Conservation (phyloP, 1,140 invertebrate species). For the Dufourea novaeangliae region DNA sequence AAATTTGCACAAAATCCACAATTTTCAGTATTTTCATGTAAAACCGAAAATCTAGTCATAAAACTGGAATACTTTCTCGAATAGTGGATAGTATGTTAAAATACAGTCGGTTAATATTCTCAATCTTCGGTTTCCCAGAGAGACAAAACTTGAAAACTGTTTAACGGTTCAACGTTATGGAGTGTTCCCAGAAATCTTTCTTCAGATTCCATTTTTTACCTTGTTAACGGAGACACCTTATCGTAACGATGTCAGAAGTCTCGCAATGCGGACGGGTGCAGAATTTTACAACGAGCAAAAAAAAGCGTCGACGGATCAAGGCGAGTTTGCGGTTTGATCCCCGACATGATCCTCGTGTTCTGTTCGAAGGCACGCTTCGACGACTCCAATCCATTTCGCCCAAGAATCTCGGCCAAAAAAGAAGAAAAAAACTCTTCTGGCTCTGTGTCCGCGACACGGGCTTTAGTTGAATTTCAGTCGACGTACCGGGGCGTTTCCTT, state of each 20-base stretch:
- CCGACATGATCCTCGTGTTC: slow-evolving; percentile 66
- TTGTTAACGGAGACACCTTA: slow-evolving; percentile 14
- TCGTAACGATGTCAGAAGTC: slow-evolving; percentile 7
- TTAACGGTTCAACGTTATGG: neutral
- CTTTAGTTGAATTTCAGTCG: neutral
- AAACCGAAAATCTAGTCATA: too few species aligned
- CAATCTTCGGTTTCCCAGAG: neutral
- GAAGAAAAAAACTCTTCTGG: slow-evolving; percentile 12
- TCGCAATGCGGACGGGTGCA: slow-evolving; percentile 1
- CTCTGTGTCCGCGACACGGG: neutral
- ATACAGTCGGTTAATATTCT: neutral
- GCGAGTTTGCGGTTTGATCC: slow-evolving; percentile 66
- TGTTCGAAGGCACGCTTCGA: slow-evolving; percentile 69
- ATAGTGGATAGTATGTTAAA: too few species aligned
- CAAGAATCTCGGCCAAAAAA: slow-evolving; percentile 45
- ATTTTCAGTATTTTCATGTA: too few species aligned
- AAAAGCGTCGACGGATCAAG: slow-evolving; percentile 52
- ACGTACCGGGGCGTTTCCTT: neutral
- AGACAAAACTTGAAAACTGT: neutral
- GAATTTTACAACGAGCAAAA: slow-evolving; percentile 36
- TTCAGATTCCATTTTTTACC: neutral
- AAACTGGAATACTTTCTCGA: too few species aligned
- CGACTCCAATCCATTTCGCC: slow-evolving; percentile 65
- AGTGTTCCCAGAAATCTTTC: neutral
- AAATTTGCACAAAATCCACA: too few species aligned